phyloP scores from a whole-genome alignment of 2,888 invertebrate genomes.

The Amphiduros pacificus region DNA sequence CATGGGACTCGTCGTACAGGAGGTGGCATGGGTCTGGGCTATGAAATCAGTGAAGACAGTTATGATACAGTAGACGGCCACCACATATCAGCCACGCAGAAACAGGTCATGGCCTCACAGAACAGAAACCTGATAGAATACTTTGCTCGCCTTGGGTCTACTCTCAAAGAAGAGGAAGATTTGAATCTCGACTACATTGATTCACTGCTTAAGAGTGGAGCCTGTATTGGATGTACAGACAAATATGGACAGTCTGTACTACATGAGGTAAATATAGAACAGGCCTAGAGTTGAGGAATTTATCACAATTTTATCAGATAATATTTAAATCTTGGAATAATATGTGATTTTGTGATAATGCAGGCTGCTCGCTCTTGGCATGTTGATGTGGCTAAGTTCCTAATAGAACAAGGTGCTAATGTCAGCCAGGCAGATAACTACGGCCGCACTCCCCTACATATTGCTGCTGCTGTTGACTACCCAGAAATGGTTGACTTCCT shows the following conservation, averaged over 20 bases:
- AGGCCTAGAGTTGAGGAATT: background rate
- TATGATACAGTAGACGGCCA: constrained; percentile 5
- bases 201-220: constrained; percentile 42
- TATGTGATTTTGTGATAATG: background rate
- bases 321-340: background rate
- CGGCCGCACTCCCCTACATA: constrained; percentile 55
- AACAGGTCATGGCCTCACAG: constrained; percentile 20
- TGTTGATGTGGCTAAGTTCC: constrained; percentile 50
- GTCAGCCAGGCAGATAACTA: constrained; percentile 44
- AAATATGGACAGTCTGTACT: constrained; percentile 54
- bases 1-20: constrained; percentile 10
- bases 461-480: constrained; percentile 56
- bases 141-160: constrained; percentile 48
- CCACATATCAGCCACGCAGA: background rate
- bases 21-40: constrained; percentile 15
- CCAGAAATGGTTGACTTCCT: constrained; percentile 53
- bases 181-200: constrained; percentile 53
- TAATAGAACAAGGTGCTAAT: constrained; percentile 47
- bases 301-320: background rate
- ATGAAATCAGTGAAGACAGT: constrained; percentile 1
- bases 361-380: constrained; percentile 56
- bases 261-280: constrained; percentile 47
- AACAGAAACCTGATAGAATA: constrained; percentile 51
- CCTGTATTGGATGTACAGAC: constrained; percentile 51
- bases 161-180: constrained; percentile 34